phyloP scores from a whole-genome alignment of 2,797 vertebrate species.

The Dryobates pubescens region DNA sequence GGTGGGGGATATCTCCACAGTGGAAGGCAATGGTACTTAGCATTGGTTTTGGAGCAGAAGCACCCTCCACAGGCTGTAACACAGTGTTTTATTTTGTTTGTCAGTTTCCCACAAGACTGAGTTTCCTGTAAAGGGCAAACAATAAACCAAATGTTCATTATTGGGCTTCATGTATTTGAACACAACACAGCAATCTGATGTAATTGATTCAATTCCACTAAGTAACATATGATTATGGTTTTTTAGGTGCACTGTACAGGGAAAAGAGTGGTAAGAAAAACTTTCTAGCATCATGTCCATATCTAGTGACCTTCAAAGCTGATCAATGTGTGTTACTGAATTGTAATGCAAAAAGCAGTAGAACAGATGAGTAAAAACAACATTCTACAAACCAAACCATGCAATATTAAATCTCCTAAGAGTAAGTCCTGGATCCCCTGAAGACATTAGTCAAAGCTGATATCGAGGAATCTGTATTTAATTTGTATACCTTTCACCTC shows the following conservation, averaged over 20 bases:
- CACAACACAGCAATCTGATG: neutral
- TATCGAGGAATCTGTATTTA: neutral
- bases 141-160: constrained; percentile 66
- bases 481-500: neutral
- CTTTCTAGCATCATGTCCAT: neutral
- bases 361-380: neutral
- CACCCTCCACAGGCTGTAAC: neutral
- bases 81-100: neutral
- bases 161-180: constrained; percentile 61
- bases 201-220: constrained; percentile 31
- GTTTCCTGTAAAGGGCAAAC: constrained; percentile 65
- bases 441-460: neutral
- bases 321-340: neutral
- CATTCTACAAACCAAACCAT: neutral
- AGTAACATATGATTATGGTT: constrained; percentile 9
- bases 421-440: neutral
- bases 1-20: neutral
- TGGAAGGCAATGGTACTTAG: neutral
- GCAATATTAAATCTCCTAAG: neutral
- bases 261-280: constrained; percentile 6
- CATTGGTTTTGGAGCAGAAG: neutral
- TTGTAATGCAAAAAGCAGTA: neutral
- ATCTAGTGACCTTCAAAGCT: constrained; percentile 19
- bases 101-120: neutral
- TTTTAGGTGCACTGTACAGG: constrained; percentile 9